Base-by-base conservation (phyloP, 2,888 invertebrate species). In the Argynnis bischoffii region DNA sequence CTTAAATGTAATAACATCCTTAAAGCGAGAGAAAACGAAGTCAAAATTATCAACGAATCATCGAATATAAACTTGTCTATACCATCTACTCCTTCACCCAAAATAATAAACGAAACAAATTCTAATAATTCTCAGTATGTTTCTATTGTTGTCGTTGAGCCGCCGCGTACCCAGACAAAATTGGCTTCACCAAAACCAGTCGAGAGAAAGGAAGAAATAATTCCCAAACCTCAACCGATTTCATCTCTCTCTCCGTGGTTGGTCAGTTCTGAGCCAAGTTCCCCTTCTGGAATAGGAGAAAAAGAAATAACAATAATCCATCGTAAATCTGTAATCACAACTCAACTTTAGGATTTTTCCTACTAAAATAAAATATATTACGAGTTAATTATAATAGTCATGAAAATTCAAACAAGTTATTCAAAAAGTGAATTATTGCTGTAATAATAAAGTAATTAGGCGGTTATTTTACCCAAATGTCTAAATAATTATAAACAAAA, bases 1-100 rank as follows among this genome's bases (percentile, higher is more conserved):
- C 94, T 98, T 72, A 99, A 98, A 90, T 98, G 98, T 90, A 98
- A 92, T 74, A 98, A 92, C 72, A 98, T 98, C 84, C 93, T 98
- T 65, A 99, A 99, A 94, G 97, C 97, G 88, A 94, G 94, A 77
- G 88, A 93, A 77, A 92, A 85, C 76, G 92, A 92, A 77, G 88
- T 92, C 6, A 93, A 91, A 74, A 88, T 93, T 59, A 85, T 91
- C 31, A 91, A 92, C 74, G 90, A 92, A 74, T 86, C 90, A 35
- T 87, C 87, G 64, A 90, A 89, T 67, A 88, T 90, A 18, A 90
- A 90, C 74, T 74, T 92, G 31, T 84, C 93, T 0, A 81, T 92
- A 68, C 92, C 93, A n/a, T 89, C 93, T 4, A 83, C 82, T 14
- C 93, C 93, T 54, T 92, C 93, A 3, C 92, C 93, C 5, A 93